Evolutionary conservation across 2,888 invertebrate species (phyloP), one percentile per base, ranked within the genome.

Genomic region (Coelogynopora nodosa): DNA sequence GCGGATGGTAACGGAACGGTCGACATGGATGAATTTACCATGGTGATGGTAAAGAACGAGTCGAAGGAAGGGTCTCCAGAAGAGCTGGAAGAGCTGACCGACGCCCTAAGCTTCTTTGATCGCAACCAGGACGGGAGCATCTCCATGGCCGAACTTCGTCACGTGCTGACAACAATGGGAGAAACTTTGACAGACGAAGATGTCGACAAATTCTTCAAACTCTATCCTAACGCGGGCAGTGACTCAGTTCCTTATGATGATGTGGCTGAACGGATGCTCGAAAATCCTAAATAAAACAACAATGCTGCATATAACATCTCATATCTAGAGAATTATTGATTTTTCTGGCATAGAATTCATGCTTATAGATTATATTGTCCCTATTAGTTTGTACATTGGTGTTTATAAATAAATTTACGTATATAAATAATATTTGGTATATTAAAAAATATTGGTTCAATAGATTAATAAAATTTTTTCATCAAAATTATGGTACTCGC

Each of bases 141-240:
- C 82, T 30, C 29, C 82, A 82, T 26, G 28, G 30, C 29, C 23
- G 82, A 82, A 0, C 5, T 82, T 23, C 82, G 82, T 30, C 82
- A 82, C 5, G 30, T 82, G 82, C 82, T 82, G 26, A 82, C 82
- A 23, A 26, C 82, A 23, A 82, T 30, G 31, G 82, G 82, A 23
- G 82, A 82, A 28, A 28, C 82, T 28, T 28, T 82, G 82, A 82
- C 82, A 28, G 82, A 82, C 82, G 82, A 82, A 28, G 82, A 82
- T 23, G 30, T 82, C 0, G 82, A 27, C 82, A 30, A 28, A 23
- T 18, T 82, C 23, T 27, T 82, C 30, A 82, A 82, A 23, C 29
- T 30, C 13, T 82, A 30, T 18, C 82, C 82, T 0, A 30, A 23
- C 5, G 82, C 29, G 13, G 82, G 82, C 18, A 30, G 31, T 30